These are phyloP conservation scores for Orthonyx spaldingii DNA, from an alignment of 2,113 vertebrate genomes.

Conservation along the genomic window DNA sequence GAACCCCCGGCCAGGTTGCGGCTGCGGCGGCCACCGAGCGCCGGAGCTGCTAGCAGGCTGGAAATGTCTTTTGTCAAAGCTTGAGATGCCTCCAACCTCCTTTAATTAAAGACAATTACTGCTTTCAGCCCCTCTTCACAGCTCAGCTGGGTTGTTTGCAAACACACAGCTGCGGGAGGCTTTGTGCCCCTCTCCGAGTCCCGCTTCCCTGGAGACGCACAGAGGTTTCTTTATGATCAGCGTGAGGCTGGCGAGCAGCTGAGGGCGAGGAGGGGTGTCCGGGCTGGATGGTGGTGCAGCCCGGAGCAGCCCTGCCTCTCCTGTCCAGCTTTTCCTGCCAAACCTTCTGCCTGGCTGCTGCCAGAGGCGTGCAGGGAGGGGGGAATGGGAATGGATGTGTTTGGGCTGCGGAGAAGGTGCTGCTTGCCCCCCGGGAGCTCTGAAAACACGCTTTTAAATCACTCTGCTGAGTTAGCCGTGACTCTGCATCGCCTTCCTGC, in stretches of 20 bases:
- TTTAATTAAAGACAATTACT: constrained; percentile 87
- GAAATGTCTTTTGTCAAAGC: constrained; percentile 78
- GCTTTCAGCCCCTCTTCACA: constrained; percentile 81
- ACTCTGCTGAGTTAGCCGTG: neutral
- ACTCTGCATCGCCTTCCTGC: neutral
- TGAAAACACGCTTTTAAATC: accelerated
- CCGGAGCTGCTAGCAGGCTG: constrained; percentile 70
- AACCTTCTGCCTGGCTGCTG: neutral
- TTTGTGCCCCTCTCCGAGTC: constrained; percentile 61
- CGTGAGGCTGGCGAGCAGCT: neutral
- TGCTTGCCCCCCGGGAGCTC: neutral
- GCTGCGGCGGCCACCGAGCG: neutral
- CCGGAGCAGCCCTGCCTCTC: neutral
- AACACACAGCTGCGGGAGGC: constrained; percentile 80
- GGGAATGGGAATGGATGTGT: accelerated
- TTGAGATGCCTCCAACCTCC: constrained; percentile 76
- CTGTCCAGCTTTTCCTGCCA: neutral
- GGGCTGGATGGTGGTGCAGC: neutral
- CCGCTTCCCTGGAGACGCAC: constrained; percentile 71
- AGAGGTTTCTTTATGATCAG: constrained; percentile 67
- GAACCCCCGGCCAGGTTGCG: neutral
- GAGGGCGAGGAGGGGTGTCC: neutral
- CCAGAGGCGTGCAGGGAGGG: neutral
- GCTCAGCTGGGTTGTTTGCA: constrained; percentile 81
- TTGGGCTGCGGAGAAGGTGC: neutral